These are phyloP conservation scores for Lepidostoma basale DNA, from an alignment of 1,140 invertebrate genomes.

Conservation along the genomic window DNA sequence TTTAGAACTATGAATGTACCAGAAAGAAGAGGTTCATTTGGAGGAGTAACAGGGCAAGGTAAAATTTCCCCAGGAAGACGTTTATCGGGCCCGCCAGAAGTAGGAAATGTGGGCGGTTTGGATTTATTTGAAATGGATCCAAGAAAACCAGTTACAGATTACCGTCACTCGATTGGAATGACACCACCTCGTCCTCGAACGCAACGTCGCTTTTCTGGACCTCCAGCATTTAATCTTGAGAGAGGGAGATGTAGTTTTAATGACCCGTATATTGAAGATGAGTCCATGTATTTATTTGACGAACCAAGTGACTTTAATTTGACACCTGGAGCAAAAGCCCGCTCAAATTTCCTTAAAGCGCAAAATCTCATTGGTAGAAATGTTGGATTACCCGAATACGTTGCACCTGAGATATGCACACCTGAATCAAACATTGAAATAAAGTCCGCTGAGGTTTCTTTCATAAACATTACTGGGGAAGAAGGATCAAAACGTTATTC, in stretches of 20 bases:
- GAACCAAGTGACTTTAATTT: background rate
- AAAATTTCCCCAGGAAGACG: background rate
- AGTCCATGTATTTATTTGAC: background rate
- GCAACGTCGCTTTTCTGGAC: background rate
- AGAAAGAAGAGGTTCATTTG: background rate
- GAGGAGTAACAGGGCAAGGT: background rate
- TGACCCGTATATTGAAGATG: background rate
- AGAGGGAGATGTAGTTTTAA: background rate
- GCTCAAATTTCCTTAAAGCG: no score
- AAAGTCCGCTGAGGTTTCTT: constrained; percentile 4
- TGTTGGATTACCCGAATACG: no score
- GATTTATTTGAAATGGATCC: background rate
- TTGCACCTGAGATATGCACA: no score
- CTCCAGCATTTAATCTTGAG: background rate
- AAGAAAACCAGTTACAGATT: background rate
- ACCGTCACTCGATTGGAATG: background rate
- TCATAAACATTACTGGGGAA: background rate
- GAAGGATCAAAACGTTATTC: background rate
- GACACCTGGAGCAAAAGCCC: background rate
- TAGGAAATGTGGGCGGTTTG: background rate
- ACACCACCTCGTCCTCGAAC: background rate
- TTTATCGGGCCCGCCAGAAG: background rate
- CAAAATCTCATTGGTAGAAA: no score
- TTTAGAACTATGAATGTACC: background rate
- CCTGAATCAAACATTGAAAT: no score